phyloP scores from a whole-genome alignment of 1,140 invertebrate genomes.

The Calosoma granatense region DNA sequence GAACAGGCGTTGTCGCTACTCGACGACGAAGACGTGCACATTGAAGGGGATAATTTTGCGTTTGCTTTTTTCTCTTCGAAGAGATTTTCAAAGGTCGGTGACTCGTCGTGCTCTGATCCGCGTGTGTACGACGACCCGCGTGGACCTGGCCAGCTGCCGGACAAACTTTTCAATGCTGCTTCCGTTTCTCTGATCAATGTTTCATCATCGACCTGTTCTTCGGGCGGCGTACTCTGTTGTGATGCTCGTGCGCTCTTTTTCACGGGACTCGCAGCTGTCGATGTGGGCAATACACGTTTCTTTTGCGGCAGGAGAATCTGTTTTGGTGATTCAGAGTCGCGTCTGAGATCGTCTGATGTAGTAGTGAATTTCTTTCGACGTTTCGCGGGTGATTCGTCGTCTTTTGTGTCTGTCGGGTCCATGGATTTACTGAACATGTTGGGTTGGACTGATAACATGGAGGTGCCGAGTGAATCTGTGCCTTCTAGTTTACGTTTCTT shows the following conservation, averaged over 20 bases:
- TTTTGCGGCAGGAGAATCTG: conserved; percentile 47
- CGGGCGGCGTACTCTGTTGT: conserved; percentile 31
- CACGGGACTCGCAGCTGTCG: conserved; percentile 37
- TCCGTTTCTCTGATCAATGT: conserved; percentile 76
- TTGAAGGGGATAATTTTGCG: conserved; percentile 52
- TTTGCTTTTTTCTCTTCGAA: conserved; percentile 69
- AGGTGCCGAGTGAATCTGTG: conserved; percentile 21
- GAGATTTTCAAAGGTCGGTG: conserved; percentile 70
- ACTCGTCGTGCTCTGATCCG: conserved; percentile 60
- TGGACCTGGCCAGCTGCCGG: conserved; percentile 66
- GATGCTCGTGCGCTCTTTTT: conserved; percentile 35
- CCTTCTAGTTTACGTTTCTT: conserved; percentile 45
- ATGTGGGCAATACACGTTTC: conserved; percentile 43
- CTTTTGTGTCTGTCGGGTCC: conserved; percentile 27
- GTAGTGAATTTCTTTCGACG: conserved; percentile 37
- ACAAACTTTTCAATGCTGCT: conserved; percentile 70
- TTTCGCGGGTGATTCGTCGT: conserved; percentile 34
- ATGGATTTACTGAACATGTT: conserved; percentile 35
- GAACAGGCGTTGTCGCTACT: conserved; percentile 48
- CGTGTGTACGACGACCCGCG: conserved; percentile 49
- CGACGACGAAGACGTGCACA: conserved; percentile 45
- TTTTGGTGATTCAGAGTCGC: conserved; percentile 35
- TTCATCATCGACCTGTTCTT: conserved; percentile 57
- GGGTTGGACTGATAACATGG: conserved; percentile 26
- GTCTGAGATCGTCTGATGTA: conserved; percentile 18